phyloP scores from a whole-genome alignment of 2,888 invertebrate genomes.

The Crossocerus cetratus region DNA sequence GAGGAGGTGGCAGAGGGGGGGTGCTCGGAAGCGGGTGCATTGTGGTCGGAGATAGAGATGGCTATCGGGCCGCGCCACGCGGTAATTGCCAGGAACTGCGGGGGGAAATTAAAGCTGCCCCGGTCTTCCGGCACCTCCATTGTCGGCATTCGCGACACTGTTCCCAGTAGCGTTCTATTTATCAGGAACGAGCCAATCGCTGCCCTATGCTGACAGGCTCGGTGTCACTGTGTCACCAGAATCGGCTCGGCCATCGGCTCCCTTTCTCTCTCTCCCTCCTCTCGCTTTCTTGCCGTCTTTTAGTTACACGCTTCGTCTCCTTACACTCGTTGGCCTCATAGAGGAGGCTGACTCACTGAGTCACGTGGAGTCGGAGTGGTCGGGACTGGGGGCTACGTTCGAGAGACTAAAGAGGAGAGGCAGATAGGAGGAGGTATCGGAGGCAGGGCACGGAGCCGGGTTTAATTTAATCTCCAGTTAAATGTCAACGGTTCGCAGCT shows the following conservation, averaged over 20 bases:
- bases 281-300: slow-evolving; percentile 13
- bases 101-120: slow-evolving; percentile 76
- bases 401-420: neutral
- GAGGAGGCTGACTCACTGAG: no score
- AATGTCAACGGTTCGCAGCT: neutral
- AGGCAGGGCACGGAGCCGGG: neutral
- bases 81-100: slow-evolving; percentile 75
- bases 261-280: slow-evolving; percentile 13
- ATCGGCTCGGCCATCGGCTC: slow-evolving; percentile 47
- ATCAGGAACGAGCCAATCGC: slow-evolving; percentile 68
- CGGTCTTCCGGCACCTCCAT: slow-evolving; percentile 71
- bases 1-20: slow-evolving; percentile 35
- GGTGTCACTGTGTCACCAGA: slow-evolving; percentile 74
- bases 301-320: no score
- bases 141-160: slow-evolving; percentile 67
- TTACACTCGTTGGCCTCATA: no score
- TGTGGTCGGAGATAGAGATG: slow-evolving; percentile 74
- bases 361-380: no score
- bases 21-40: slow-evolving; percentile 57
- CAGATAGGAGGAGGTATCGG: neutral
- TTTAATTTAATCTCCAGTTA: slow-evolving; percentile 1
- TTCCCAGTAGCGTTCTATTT: slow-evolving; percentile 70
- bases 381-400: neutral
- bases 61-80: slow-evolving; percentile 71
- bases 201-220: slow-evolving; percentile 62